Base-by-base conservation (phyloP, 2,888 invertebrate species). In the Drosophila dives region DNA sequence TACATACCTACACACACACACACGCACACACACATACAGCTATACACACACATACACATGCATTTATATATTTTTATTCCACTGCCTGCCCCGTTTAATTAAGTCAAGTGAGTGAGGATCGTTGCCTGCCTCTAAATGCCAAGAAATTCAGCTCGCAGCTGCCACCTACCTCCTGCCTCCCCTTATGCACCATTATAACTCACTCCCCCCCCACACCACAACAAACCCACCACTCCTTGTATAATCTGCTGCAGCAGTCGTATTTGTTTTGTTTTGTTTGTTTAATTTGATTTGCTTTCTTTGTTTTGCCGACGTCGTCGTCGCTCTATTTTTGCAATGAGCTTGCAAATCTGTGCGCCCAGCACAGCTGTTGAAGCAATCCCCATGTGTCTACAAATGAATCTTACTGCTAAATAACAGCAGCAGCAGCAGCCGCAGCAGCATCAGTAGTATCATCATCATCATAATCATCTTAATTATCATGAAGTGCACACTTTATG, bases 51-150 rank as follows among this genome's bases (percentile, higher is more conserved):
- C 45, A 26, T 61, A 12, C 45, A n/a, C 40, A 17, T 42, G 23
- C 42, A 34, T 64, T 38, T 72, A 67, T 72, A 66, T 85, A 70
- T 81, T 63, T 89, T 81, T 82, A 85, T 81, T 69, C 69, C 73
- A 80, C 71, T 79, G 80, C 55, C 82, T 83, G 84, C 81, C 76
- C 72, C 75, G 81, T 86, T 88, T 90, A 90, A 89, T 89, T 90
- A 88, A 90, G 90, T 88, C 88, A 90, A 90, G 90, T 90, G 89
- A 87, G 88, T 77, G 83, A 77, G 71, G 77, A 86, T 73, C 77
- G 86, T 78, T 80, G 80, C 72, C 79, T 72, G 80, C 85, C 72
- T 70, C 83, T 83, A 83, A 86, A 83, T 83, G 87, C 82, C 82
- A 83, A 83, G 66, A 82, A 75, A 82, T 81, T 81, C 79, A 75